phyloP scores from a whole-genome alignment of 2,797 vertebrate genomes.

The Sebastes steindachneri region DNA sequence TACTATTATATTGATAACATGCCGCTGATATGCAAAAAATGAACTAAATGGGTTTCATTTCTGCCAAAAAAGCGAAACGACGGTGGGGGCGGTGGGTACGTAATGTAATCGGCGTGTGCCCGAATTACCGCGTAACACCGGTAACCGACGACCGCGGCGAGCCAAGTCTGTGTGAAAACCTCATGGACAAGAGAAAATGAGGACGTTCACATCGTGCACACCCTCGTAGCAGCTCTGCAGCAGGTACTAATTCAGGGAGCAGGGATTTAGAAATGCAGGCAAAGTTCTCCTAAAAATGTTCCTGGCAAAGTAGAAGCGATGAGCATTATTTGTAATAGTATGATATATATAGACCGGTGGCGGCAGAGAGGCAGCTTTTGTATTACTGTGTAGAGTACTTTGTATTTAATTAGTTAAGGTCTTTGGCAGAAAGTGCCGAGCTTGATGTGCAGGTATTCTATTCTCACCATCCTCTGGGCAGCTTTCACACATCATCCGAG shows the following conservation, averaged over 20 bases:
- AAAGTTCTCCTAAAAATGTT: background rate
- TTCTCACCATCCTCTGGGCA: slow-evolving; percentile 11
- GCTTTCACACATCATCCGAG: slow-evolving; percentile 26
- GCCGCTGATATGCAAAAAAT: too few species aligned
- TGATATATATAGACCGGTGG: background rate
- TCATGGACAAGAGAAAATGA: background rate
- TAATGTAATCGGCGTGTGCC: too few species aligned
- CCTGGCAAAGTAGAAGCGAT: background rate
- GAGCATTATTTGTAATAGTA: background rate
- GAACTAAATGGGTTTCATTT: too few species aligned
- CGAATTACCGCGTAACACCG: too few species aligned
- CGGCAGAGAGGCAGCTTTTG: background rate
- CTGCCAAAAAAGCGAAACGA: too few species aligned
- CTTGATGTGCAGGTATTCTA: background rate
- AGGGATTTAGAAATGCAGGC: background rate
- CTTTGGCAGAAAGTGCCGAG: background rate
- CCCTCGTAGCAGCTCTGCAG: background rate
- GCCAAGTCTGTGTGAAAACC: background rate
- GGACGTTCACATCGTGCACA: background rate
- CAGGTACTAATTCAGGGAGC: background rate
- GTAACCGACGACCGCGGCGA: too few species aligned
- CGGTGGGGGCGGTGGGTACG: too few species aligned
- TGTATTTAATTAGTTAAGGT: slow-evolving; percentile 7
- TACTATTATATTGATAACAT: too few species aligned
- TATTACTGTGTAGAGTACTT: background rate